Conservation (phyloP, 2,113 vertebrate species). For the Poicephalus gulielmi region DNA sequence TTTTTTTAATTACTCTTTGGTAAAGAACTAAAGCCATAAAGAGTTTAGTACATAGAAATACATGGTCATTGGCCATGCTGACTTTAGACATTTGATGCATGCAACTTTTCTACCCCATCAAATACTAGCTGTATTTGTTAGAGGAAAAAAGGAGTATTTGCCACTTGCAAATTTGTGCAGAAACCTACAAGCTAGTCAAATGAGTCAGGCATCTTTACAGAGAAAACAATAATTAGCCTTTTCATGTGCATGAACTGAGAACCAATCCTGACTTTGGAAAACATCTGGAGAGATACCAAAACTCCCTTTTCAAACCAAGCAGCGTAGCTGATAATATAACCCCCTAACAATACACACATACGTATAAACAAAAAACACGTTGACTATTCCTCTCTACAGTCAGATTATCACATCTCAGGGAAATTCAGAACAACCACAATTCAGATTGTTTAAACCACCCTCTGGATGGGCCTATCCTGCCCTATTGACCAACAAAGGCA, state of each 20-base stretch:
- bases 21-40: not conserved
- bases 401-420: not conserved
- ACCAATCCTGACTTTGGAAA: not conserved
- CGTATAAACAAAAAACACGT: not conserved
- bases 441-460: not conserved
- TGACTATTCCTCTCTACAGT: not conserved
- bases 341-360: not conserved
- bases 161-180: not conserved
- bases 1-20: not conserved
- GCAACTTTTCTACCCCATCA: not conserved
- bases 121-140: not conserved
- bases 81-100: not conserved
- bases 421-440: not conserved
- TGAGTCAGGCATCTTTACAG: not conserved
- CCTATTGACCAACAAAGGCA: not conserved
- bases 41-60: not conserved
- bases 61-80: not conserved
- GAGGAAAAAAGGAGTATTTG: not conserved
- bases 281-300: not conserved
- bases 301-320: not conserved
- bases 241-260: not conserved
- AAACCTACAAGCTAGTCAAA: not conserved
- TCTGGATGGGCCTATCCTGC: not conserved
- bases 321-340: not conserved
- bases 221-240: not conserved